Conservation (phyloP, 2,888 invertebrate species). For the Agelastica alni region DNA sequence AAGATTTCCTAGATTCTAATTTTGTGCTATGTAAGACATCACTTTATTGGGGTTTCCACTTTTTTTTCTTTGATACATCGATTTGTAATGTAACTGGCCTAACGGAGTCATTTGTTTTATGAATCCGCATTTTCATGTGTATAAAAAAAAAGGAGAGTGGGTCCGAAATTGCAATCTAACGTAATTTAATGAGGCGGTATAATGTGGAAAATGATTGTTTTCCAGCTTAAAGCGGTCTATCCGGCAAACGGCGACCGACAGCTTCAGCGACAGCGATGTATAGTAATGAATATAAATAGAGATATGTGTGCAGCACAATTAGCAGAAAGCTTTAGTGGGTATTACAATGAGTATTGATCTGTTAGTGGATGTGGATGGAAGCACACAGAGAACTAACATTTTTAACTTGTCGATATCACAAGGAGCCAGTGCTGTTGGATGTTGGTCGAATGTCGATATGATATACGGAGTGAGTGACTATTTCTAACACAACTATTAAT, state of each 20-base stretch:
- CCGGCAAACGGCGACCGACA: not conserved
- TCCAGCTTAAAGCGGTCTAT: constrained; percentile 6
- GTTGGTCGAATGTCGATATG: not conserved
- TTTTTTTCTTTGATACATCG: not conserved
- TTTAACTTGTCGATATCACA: constrained; percentile 53
- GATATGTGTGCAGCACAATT: constrained; percentile 46
- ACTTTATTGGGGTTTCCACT: not conserved
- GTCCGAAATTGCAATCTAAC: constrained; percentile 2
- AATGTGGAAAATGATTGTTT: constrained; percentile 20
- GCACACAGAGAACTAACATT: constrained; percentile 49
- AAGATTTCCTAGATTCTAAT: not conserved
- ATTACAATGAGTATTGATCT: constrained; percentile 54
- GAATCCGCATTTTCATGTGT: not conserved
- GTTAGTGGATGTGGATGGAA: constrained; percentile 38
- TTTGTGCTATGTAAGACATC: not conserved
- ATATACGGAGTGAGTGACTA: too few relatives aligned
- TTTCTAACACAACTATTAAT: too few relatives aligned
- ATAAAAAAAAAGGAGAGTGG: not conserved
- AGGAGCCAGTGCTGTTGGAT: constrained; percentile 24
- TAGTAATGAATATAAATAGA: constrained; percentile 47
- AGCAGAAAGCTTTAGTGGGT: constrained; percentile 48
- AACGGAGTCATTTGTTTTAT: too few relatives aligned
- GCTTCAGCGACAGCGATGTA: constrained; percentile 21
- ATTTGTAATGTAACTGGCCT: too few relatives aligned
- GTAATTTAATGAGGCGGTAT: constrained; percentile 16